Evolutionary conservation across 2,797 vertebrate species (phyloP).

Genomic region (Cryptoprocta ferox): DNA sequence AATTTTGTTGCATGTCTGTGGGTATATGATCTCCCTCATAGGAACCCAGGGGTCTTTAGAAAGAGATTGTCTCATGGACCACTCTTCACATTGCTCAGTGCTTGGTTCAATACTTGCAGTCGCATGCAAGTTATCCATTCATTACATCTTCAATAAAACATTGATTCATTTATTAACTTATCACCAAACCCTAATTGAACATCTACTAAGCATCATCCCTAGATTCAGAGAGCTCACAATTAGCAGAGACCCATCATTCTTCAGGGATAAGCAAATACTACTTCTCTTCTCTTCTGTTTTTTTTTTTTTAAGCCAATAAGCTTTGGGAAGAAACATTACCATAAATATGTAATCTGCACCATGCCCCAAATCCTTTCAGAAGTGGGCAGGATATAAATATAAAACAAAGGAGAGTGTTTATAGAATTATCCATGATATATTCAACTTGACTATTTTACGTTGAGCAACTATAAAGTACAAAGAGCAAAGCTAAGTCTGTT

Average conservation of each 20-base stretch:
- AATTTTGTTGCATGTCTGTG: neutral
- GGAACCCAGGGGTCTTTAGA: neutral
- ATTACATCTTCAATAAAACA: neutral
- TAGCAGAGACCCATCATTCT: neutral
- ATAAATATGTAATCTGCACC: neutral
- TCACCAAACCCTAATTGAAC: neutral
- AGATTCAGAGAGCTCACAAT: neutral
- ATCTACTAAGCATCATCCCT: neutral
- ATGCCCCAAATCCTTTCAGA: neutral
- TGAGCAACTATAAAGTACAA: neutral
- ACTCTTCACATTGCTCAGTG: neutral
- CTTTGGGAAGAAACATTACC: neutral
- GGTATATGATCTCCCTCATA: neutral
- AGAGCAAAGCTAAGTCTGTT: neutral
- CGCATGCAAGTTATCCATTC: neutral
- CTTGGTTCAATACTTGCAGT: neutral
- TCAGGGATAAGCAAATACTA: neutral
- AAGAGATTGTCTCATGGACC: neutral
- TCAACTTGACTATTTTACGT: neutral
- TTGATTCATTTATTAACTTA: neutral
- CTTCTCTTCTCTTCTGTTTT: neutral
- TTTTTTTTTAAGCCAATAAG: neutral
- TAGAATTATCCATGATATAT: conserved; percentile 17
- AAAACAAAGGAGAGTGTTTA: neutral
- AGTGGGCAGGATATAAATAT: neutral